Conservation (phyloP, 2,888 invertebrate genomes). For the Drosophila affinis region DNA sequence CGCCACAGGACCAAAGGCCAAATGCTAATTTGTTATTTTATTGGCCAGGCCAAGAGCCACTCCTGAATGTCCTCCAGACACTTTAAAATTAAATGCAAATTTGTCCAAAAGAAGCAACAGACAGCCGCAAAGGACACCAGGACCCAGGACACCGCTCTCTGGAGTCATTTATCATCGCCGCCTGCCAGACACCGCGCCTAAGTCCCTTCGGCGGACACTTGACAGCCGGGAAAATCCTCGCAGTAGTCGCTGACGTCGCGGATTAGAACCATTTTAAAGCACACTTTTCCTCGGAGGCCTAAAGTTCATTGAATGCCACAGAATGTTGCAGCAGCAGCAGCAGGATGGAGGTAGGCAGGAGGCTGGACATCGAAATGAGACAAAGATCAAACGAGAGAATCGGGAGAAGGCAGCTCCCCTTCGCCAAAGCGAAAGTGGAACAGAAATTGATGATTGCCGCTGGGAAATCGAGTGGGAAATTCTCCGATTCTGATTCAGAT, state of each 20-base stretch:
- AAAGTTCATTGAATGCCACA: background rate
- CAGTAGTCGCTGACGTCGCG: constrained; percentile 9
- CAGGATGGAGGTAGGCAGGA: background rate
- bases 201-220: constrained; percentile 32
- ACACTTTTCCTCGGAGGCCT: background rate
- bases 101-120: constrained; percentile 36
- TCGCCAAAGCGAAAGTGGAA: constrained; percentile 4
- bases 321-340: background rate
- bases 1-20: constrained; percentile 11
- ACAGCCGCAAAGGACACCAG: constrained; percentile 6
- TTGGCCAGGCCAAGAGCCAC: constrained; percentile 27
- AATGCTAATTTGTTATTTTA: constrained; percentile 50
- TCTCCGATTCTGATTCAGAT: background rate
- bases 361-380: constrained; percentile 17
- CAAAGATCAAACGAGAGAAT: constrained; percentile 37
- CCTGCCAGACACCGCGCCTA: constrained; percentile 36
- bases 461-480: constrained; percentile 60
- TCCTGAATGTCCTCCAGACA: constrained; percentile 5
- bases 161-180: constrained; percentile 65
- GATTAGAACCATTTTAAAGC: constrained; percentile 46
- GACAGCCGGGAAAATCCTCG: constrained; percentile 33
- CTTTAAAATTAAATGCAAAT: constrained; percentile 69
- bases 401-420: constrained; percentile 19
- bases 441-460: constrained; percentile 53
- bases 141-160: background rate